Base-by-base conservation (phyloP, 2,113 vertebrate genomes). In the Clarias batrachus region DNA sequence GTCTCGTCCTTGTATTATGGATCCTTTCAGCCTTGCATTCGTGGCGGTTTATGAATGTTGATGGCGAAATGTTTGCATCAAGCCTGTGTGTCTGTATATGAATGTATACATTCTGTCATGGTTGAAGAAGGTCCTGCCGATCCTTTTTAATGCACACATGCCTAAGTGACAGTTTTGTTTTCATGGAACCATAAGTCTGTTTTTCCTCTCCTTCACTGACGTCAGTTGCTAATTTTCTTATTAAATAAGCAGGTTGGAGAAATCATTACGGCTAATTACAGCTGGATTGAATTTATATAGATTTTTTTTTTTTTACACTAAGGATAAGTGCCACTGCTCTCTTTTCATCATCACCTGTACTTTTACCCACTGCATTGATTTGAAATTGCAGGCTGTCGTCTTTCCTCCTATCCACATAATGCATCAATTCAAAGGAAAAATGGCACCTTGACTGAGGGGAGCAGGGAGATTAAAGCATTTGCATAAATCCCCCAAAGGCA, bases 341-440 rank as follows among this genome's bases (percentile, higher is more conserved):
- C 23, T 56, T 56, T 77, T 16, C 4, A n/a, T n/a, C 54, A 27
- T 56, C 23, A 1, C 23, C 74, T 56, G 25, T 56, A 3, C 25
- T 78, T 63, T 56, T 78, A 52, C 21, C 12, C 41, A 16, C 8
- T 81, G 41, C 62, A 56, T 33, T 60, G 78, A 86, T 87, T 86
- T 92, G 70, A 90, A 92, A 88, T 91, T 41, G 56, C 56, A 84
- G 82, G 56, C 88, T 66, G 73, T 52, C 23, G 1, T 48, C 71
- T 73, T 74, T 41, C 6, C 33, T 63, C 76, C 27, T 62, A 8
- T 48, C 57, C 14, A 30, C 57, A 1, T 60, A 79, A 59, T 21
- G 54, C 27, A 37, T 82, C 25, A 41, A 59, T 63, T 65, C 41
- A 25, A 19, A 85, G 33, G 60, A 78, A 66, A 82, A 65, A 82